phyloP scores from a whole-genome alignment of 2,888 invertebrate genomes.

The Coecobrya sp. region DNA sequence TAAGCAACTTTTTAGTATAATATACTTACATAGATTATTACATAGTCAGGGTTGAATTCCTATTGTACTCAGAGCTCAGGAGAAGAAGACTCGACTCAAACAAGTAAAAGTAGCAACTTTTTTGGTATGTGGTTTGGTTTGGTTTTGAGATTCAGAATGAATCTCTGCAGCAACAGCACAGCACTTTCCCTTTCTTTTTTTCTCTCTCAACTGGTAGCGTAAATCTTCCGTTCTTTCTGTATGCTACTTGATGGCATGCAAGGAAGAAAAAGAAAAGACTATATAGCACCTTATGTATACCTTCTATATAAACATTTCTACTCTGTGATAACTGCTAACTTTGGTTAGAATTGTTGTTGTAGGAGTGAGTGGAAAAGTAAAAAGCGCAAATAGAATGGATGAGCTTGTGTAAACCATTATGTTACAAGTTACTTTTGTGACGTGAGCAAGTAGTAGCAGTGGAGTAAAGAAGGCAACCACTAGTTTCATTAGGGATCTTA shows the following conservation, averaged over 20 bases:
- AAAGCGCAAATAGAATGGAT: slow-evolving; percentile 65
- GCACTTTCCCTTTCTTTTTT: slow-evolving; percentile 47
- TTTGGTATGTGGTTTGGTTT: slow-evolving; percentile 54
- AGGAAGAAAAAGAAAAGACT: slow-evolving; percentile 3
- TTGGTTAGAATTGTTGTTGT: background rate
- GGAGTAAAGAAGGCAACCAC: too few species aligned
- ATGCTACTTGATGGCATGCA: slow-evolving; percentile 65
- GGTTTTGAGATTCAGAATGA: slow-evolving; percentile 62
- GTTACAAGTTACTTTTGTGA: slow-evolving; percentile 66
- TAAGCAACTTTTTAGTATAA: too few species aligned
- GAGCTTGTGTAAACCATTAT: slow-evolving; percentile 75
- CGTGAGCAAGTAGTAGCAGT: background rate
- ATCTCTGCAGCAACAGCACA: slow-evolving; percentile 65
- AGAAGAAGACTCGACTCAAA: too few species aligned
- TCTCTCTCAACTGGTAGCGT: background rate
- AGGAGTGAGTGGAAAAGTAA: background rate
- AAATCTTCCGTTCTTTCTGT: slow-evolving; percentile 36
- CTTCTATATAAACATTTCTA: too few species aligned
- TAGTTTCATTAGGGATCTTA: background rate
- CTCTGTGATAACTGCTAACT: background rate
- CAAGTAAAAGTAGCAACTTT: slow-evolving; percentile 33
- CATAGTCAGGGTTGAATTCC: slow-evolving; percentile 56
- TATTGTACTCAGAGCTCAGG: background rate
- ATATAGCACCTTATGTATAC: too few species aligned
- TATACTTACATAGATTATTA: too few species aligned